These are phyloP conservation scores for Squalus acanthias DNA, from an alignment of 2,797 vertebrate genomes.

Conservation along the genomic window DNA sequence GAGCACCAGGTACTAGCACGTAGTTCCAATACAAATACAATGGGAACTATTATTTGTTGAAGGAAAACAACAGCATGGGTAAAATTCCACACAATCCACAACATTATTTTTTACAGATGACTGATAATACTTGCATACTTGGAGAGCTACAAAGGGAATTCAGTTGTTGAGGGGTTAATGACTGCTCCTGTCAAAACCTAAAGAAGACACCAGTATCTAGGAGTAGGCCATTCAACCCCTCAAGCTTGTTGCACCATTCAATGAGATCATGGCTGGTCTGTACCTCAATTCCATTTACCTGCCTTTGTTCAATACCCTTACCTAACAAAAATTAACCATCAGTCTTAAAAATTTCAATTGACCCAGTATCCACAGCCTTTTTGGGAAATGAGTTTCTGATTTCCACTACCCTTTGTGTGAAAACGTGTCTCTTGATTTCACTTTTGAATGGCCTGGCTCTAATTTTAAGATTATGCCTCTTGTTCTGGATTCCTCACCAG, in stretches of 20 bases:
- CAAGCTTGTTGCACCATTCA: background rate
- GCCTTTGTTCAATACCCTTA: background rate
- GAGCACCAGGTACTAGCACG: background rate
- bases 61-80: background rate
- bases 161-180: background rate
- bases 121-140: background rate
- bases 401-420: no score
- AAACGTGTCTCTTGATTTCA: no score
- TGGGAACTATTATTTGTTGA: background rate
- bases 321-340: no score
- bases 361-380: no score
- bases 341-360: no score
- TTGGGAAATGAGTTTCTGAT: no score
- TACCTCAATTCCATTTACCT: background rate
- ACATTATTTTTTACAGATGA: background rate
- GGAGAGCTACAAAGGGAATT: background rate
- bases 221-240: background rate
- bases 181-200: background rate
- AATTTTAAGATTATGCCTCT: no score
- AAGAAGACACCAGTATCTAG: background rate
- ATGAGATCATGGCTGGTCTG: background rate
- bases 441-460: no score
- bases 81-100: background rate
- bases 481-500: no score
- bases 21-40: background rate